A percentile compares a stretch with the other conserved stretches of the same genome.
Conservation (phyloP, 2,888 invertebrate species). For the Idaea straminata region DNA sequence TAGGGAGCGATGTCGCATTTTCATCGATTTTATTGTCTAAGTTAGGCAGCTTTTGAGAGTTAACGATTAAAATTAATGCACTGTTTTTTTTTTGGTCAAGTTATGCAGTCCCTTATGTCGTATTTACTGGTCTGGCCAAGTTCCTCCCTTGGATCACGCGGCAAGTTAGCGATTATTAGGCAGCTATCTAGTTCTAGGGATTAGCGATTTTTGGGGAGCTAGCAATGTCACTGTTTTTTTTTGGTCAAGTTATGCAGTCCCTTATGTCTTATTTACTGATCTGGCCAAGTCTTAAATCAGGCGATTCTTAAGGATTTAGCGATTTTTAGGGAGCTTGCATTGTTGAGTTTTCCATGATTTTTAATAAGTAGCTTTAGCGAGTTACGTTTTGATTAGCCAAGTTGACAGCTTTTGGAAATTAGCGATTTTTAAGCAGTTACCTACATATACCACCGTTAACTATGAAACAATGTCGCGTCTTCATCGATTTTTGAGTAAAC, state of each 20-base stretch:
- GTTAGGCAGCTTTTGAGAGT: too few species aligned
- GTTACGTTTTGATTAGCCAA: too few species aligned
- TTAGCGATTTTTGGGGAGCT: too few species aligned
- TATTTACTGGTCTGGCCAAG: slow-evolving; percentile 82
- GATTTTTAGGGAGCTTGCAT: slow-evolving; percentile 37
- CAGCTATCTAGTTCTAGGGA: neutral
- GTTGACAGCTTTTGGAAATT: too few species aligned
- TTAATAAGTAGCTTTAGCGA: too few species aligned
- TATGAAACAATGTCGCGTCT: neutral
- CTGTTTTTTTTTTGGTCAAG: too few species aligned
- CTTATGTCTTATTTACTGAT: slow-evolving; percentile 80
- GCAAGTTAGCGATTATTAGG: slow-evolving; percentile 41
- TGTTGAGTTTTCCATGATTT: too few species aligned
- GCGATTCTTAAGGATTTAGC: slow-evolving; percentile 41
- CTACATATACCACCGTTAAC: too few species aligned
- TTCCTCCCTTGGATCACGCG: slow-evolving; percentile 77
- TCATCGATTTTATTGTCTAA: neutral
- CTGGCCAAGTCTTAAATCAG: slow-evolving; percentile 80
- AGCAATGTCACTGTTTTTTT: neutral
- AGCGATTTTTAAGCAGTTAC: slow-evolving; percentile 33
- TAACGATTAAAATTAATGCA: too few species aligned
- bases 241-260: too few species aligned
- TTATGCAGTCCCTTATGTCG: slow-evolving; percentile 49
- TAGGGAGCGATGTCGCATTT: neutral
- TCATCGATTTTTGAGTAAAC: slow-evolving; percentile 3